Evolutionary conservation across 2,797 vertebrate species (phyloP).

Genomic region (Staurois parvus): DNA sequence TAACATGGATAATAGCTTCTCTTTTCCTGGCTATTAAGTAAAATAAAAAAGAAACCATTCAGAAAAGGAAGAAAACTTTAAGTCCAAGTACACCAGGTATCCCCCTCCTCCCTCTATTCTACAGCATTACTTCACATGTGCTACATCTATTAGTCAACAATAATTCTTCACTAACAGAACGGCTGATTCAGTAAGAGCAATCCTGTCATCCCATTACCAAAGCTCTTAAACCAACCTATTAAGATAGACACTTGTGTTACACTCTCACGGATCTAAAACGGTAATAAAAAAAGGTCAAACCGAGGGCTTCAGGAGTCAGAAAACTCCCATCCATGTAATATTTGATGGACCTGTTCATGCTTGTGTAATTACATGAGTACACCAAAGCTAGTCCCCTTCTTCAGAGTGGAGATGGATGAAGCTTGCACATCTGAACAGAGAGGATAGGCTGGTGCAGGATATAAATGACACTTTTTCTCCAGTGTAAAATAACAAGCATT

Average conservation of each 20-base stretch:
- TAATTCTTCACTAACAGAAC: neutral
- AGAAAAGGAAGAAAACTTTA: neutral
- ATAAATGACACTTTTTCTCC: too few relatives aligned
- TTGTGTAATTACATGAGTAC: too few relatives aligned
- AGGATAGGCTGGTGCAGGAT: too few relatives aligned
- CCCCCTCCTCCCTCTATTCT: neutral
- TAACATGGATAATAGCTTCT: too few relatives aligned
- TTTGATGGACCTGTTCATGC: too few relatives aligned
- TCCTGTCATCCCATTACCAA: neutral
- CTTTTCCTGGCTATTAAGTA: too few relatives aligned
- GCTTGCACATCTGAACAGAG: too few relatives aligned
- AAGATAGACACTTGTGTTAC: constrained; percentile 2
- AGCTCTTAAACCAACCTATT: constrained; percentile 30
- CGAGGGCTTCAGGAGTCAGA: neutral
- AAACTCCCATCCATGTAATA: too few relatives aligned
- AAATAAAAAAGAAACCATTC: too few relatives aligned
- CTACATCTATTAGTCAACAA: neutral
- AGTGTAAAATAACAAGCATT: too few relatives aligned
- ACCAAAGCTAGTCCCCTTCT: too few relatives aligned
- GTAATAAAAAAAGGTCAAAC: neutral
- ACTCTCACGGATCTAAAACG: neutral
- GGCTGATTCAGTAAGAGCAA: constrained; percentile 22
- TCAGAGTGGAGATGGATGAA: too few relatives aligned
- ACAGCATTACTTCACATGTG: neutral
- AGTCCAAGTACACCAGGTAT: neutral